A percentile compares a stretch with the other conserved stretches of the same genome.
phyloP scores from a whole-genome alignment of 2,888 invertebrate genomes.

The Alitta virens region DNA sequence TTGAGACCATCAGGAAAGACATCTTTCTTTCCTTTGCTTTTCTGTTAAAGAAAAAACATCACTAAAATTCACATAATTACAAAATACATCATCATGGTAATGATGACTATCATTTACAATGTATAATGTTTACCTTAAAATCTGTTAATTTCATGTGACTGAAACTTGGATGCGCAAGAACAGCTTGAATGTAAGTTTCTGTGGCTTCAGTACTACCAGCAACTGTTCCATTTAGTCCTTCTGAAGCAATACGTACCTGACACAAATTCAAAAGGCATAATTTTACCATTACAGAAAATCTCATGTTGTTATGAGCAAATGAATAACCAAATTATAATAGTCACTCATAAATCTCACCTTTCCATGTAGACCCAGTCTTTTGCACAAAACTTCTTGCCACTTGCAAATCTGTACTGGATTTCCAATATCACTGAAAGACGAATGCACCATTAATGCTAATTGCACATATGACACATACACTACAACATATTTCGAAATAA shows the following conservation, averaged over 20 bases:
- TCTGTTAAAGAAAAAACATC: constrained; percentile 4
- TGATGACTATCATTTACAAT: too few relatives aligned
- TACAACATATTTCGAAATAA: too few relatives aligned
- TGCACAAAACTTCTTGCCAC: constrained; percentile 16
- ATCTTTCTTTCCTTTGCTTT: constrained; percentile 9
- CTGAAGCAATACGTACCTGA: constrained; percentile 20
- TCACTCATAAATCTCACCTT: constrained; percentile 13
- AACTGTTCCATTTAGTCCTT: constrained; percentile 25
- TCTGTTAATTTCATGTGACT: constrained; percentile 15
- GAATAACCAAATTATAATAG: too few relatives aligned
- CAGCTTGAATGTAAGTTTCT: constrained; percentile 14
- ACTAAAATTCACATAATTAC: not conserved
- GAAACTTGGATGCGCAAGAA: constrained; percentile 19
- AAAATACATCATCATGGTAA: too few relatives aligned
- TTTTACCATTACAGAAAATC: too few relatives aligned
- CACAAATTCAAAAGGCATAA: too few relatives aligned
- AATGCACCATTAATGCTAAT: too few relatives aligned
- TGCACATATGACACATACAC: too few relatives aligned
- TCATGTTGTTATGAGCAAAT: too few relatives aligned
- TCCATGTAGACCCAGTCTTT: constrained; percentile 13
- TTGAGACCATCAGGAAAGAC: constrained; percentile 23
- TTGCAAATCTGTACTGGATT: constrained; percentile 6
- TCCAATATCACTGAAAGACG: constrained; percentile 4
- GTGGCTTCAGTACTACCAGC: constrained; percentile 7
- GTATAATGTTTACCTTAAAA: constrained; percentile 18